Conservation (phyloP, 2,888 invertebrate genomes). For the Caenorhabditis panamensis region DNA sequence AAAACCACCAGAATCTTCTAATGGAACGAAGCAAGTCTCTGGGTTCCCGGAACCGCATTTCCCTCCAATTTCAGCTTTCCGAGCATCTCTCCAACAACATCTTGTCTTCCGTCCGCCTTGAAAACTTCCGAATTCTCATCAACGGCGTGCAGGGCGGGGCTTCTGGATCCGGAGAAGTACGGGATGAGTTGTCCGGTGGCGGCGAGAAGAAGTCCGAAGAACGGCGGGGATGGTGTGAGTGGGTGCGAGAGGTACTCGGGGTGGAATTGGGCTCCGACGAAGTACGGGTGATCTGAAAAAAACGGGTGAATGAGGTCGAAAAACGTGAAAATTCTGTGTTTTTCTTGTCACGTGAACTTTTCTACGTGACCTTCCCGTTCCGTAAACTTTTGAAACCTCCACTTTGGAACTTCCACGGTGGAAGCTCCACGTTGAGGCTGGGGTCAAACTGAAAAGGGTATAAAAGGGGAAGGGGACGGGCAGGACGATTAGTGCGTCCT, state of each 20-base stretch:
- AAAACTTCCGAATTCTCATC: conserved; percentile 20
- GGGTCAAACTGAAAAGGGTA: too few species aligned
- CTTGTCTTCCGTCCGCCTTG: conserved; percentile 2
- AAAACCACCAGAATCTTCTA: too few species aligned
- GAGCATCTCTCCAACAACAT: conserved; percentile 48
- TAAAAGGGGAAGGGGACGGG: too few species aligned
- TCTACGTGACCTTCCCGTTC: too few species aligned
- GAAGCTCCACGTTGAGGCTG: too few species aligned
- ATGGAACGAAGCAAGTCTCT: conserved; percentile 49
- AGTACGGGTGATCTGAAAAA: conserved; percentile 89
- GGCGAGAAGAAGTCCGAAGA: conserved; percentile 93
- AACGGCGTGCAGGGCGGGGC: conserved; percentile 41
- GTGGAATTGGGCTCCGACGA: conserved; percentile 96
- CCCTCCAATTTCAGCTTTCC: conserved; percentile 56
- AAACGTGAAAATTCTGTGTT: too few species aligned
- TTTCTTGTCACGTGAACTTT: too few species aligned
- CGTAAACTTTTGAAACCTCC: too few species aligned
- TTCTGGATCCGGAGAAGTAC: conserved; percentile 46
- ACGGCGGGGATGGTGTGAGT: conserved; percentile 90
- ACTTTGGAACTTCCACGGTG: too few species aligned
- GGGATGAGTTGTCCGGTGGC: conserved; percentile 86
- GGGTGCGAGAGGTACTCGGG: conserved; percentile 90
- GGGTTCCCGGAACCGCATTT: conserved; percentile 36
- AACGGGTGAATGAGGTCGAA: too few species aligned
- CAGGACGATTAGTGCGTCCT: too few species aligned